Evolutionary conservation across 2,797 vertebrate genomes (phyloP), one percentile per base, ranked within the genome.

Genomic region (Rhinatrema bivittatum): DNA sequence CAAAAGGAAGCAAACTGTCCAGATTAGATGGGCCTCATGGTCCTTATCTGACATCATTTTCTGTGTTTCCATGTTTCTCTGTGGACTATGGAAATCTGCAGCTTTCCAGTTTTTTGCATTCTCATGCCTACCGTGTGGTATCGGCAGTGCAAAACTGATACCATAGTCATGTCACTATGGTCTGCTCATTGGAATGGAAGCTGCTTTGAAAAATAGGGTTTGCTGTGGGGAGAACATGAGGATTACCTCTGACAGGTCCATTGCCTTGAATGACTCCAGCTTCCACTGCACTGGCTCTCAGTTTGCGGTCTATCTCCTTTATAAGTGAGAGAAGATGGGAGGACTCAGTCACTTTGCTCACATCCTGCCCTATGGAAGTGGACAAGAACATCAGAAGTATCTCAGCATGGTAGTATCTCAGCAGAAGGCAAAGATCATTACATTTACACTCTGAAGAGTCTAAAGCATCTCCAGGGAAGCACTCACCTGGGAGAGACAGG

Each of bases 251-350:
- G 29, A 19, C 36, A 15, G 15, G n/a, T 4, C 32, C 21, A 4
- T 12, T 33, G 7, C 20, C 17, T 16, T 39, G 25, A 16, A 39
- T 29, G 7, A 84, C 42, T 20, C 78, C 72, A 9, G 54, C 36
- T n/a, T 65, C 70, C 13, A 27, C 24, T 2, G 70, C 75, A 12
- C 17, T 56, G 7, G 22, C 57, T 50, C 45, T 75, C 44, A 89
- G 62, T 49, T 73, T 63, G 1, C 56, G 22, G 7, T 82, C 81
- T 50, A 77, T 32, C 7, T 60, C 70, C 24, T 68, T 74, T 26
- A 93, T 63, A 27, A 79, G 60, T 16, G 68, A 65, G 34, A 90
- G 84, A 12, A 90, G 46, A 15, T 79, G 70, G 12, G 78, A 86
- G 7, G 68, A 5, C 14, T 71, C 64, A n/a, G 57, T 3, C 2